phyloP scores from a whole-genome alignment of 1,140 invertebrate genomes.

The Drosophila watanabei region DNA sequence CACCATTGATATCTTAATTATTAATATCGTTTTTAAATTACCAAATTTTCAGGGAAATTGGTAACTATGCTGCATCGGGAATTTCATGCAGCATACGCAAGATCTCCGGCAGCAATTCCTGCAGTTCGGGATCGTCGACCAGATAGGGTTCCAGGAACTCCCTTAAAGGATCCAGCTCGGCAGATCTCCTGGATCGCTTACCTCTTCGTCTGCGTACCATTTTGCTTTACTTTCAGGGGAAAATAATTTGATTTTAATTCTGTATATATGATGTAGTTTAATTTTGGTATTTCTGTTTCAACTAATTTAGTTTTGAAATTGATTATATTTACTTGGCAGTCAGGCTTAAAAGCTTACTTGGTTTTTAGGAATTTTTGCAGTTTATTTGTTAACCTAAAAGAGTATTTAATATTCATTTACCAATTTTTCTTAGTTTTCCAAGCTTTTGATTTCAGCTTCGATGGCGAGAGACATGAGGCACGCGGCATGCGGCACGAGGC shows the following conservation, averaged over 20 bases:
- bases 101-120: slow-evolving; percentile 7
- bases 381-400: background rate
- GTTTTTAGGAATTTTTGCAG: background rate
- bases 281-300: background rate
- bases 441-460: slow-evolving; percentile 30
- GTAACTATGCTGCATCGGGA: slow-evolving; percentile 10
- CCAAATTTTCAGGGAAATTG: background rate
- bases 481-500: slow-evolving; percentile 32
- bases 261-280: background rate
- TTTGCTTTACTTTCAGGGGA: background rate
- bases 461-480: slow-evolving; percentile 33
- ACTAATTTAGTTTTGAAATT: background rate
- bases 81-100: slow-evolving; percentile 6
- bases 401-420: slow-evolving; percentile 3
- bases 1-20: background rate
- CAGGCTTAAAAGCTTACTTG: background rate
- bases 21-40: background rate
- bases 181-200: background rate
- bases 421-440: background rate
- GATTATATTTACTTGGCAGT: background rate
- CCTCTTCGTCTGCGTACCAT: slow-evolving; percentile 2
- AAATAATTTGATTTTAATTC: background rate
- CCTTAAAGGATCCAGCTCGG: slow-evolving; percentile 1
- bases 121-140: slow-evolving; percentile 9
- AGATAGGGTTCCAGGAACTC: slow-evolving; percentile 7